Base-by-base conservation (phyloP, 1,140 invertebrate species). In the Panagrolaimus sp. region DNA sequence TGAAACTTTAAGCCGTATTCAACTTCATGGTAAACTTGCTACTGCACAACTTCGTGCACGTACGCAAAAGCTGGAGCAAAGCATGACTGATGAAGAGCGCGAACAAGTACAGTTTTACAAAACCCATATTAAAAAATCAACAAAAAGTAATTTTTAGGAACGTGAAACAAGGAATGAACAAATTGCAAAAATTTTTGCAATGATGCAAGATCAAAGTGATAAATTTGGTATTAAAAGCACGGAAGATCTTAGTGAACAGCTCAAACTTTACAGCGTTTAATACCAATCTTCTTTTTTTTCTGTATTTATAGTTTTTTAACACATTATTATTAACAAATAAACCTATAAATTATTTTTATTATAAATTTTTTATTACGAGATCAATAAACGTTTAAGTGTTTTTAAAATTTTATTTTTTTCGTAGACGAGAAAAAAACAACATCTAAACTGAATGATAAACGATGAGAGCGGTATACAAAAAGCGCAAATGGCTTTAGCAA, bases 141-240 rank as follows among this genome's bases (percentile, higher is more conserved):
- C 20, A 57, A 57, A 20, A 20, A 25, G 11, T 11, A 25, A 25
- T 20, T 57, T 57, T 57, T 57, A 57, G 51, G 51, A 57, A 8
- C 51, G n/a, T 25, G 51, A 20, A 20, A 57, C 51, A 9, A 20
- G 51, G 9, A 20, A 57, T 57, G 51, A 57, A 57, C 51, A 57
- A 57, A 20, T 57, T 27, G 51, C 51, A 27, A 57, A 57, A 57
- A 57, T 57, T 25, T 57, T 57, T 27, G 51, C 51, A 11, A 57
- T 57, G 51, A 57, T 57, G 51, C 20, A 20, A 20, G 51, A 57
- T 20, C 51, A 57, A 57, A 20, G 51, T 27, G 51, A 57, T 27
- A 57, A 57, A 16, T 57, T 57, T 16, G 51, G 51, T 27, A 57
- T 57, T 16, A 27, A 57, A 13, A 57, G 14, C 9, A 20, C 51